Evolutionary conservation across 2,113 vertebrate genomes (phyloP).

Genomic region (Chloropsis cyanopogon): DNA sequence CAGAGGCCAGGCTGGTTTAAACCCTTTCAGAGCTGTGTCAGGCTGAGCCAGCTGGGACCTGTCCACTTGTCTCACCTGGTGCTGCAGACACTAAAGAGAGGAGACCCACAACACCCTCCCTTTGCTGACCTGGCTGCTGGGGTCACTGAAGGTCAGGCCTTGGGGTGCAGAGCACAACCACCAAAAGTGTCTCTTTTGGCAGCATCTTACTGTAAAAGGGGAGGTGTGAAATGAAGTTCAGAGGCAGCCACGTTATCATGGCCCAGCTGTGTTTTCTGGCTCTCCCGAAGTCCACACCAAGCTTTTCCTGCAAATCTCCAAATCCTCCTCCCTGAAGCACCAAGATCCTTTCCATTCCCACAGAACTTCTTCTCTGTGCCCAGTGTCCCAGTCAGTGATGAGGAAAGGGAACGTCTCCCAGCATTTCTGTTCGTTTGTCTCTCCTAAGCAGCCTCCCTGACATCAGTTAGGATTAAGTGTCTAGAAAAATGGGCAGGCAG

Average conservation of each 20-base stretch:
- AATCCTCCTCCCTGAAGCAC: neutral
- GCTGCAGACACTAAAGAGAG: accelerated
- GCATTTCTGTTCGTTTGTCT: neutral
- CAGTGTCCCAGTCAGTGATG: neutral
- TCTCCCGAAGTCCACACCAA: neutral
- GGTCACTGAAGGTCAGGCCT: neutral
- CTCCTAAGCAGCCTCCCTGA: neutral
- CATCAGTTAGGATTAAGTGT: neutral
- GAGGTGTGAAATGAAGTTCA: neutral
- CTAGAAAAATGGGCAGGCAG: neutral
- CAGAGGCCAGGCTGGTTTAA: neutral
- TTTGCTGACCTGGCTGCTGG: neutral
- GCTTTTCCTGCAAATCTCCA: neutral
- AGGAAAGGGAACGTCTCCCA: neutral
- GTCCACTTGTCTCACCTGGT: neutral
- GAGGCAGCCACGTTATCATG: neutral
- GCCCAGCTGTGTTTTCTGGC: neutral
- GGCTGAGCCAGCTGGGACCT: neutral
- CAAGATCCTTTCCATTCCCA: neutral
- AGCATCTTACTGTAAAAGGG: neutral
- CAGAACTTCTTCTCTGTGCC: neutral
- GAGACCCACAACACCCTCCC: neutral
- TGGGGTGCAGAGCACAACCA: neutral
- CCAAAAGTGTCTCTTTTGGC: neutral
- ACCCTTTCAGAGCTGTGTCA: neutral